Evolutionary conservation across 2,888 invertebrate species (phyloP).

Genomic region (Harpalus rufipes): DNA sequence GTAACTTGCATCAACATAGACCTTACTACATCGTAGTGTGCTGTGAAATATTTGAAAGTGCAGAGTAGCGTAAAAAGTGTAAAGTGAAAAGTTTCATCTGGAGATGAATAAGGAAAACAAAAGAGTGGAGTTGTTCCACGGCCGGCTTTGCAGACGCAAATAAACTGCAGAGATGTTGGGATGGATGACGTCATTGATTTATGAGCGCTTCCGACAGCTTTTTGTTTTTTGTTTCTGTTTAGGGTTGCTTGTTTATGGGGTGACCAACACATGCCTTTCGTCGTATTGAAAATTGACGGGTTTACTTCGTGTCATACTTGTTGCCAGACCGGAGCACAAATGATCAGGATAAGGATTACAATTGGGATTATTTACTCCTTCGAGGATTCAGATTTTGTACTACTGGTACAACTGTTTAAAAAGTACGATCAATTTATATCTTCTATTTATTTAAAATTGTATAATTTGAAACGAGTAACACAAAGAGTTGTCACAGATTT

Average conservation of each 20-base stretch:
- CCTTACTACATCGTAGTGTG: neutral
- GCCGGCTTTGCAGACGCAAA: slow-evolving; percentile 45
- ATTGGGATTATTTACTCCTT: neutral
- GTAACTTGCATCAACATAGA: neutral
- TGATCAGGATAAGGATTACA: neutral
- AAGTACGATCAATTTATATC: too few relatives aligned
- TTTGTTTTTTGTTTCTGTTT: slow-evolving; percentile 31
- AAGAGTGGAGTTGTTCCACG: slow-evolving; percentile 35
- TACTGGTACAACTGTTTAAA: too few relatives aligned
- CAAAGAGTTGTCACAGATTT: too few relatives aligned
- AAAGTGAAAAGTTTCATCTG: slow-evolving; percentile 62
- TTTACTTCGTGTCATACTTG: slow-evolving; percentile 8
- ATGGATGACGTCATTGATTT: slow-evolving; percentile 50
- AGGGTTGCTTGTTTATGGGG: slow-evolving; percentile 25
- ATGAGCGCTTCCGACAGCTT: slow-evolving; percentile 51
- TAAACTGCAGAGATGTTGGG: slow-evolving; percentile 2
- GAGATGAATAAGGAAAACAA: slow-evolving; percentile 61
- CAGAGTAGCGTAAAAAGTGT: slow-evolving; percentile 30
- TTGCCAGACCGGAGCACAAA: neutral
- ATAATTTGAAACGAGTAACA: too few relatives aligned
- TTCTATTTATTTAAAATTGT: too few relatives aligned
- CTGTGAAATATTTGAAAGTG: slow-evolving; percentile 45
- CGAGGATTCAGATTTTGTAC: neutral
- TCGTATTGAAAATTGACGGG: slow-evolving; percentile 5
- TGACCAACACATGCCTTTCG: slow-evolving; percentile 49